Conservation (phyloP, 1,140 invertebrate genomes). For the Calosoma granatense region DNA sequence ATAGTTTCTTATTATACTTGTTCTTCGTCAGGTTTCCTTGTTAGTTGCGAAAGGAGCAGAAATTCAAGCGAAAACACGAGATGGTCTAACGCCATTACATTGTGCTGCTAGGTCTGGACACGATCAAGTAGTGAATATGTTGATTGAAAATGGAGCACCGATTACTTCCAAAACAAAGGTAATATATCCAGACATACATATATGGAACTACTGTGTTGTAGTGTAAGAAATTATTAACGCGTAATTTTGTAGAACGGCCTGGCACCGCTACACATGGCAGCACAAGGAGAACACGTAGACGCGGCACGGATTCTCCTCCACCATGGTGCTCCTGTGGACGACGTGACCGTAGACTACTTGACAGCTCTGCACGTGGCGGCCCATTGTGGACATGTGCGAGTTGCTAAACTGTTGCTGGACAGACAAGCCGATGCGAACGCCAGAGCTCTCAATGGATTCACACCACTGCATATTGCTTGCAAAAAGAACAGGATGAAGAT, state of each 20-base stretch:
- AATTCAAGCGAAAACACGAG: conserved; percentile 89
- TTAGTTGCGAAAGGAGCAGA: conserved; percentile 78
- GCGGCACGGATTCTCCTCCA: conserved; percentile 84
- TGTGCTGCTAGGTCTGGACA: conserved; percentile 94
- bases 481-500: conserved; percentile 98
- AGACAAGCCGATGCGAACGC: conserved; percentile 96
- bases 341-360: conserved; percentile 95
- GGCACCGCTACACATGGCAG: conserved; percentile 85
- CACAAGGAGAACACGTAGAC: conserved; percentile 94
- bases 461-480: conserved; percentile 96
- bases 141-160: conserved; percentile 85
- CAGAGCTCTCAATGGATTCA: conserved; percentile 95
- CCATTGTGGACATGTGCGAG: conserved; percentile 84
- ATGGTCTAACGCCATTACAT: conserved; percentile 86
- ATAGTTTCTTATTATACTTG: not conserved
- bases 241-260: conserved; percentile 64
- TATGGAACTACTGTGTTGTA: too few relatives aligned
- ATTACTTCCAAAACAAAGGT: conserved; percentile 98
- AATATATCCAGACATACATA: conserved; percentile 16
- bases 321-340: conserved; percentile 92
- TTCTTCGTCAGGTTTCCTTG: conserved; percentile 33
- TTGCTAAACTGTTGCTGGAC: conserved; percentile 88
- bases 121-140: conserved; percentile 86
- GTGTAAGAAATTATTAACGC: too few relatives aligned
- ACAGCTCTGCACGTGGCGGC: conserved; percentile 97